Percentiles rank a stretch among this genome's conserved stretches.
Conservation (phyloP, 2,888 invertebrate species). For the Mesochorus sp. region DNA sequence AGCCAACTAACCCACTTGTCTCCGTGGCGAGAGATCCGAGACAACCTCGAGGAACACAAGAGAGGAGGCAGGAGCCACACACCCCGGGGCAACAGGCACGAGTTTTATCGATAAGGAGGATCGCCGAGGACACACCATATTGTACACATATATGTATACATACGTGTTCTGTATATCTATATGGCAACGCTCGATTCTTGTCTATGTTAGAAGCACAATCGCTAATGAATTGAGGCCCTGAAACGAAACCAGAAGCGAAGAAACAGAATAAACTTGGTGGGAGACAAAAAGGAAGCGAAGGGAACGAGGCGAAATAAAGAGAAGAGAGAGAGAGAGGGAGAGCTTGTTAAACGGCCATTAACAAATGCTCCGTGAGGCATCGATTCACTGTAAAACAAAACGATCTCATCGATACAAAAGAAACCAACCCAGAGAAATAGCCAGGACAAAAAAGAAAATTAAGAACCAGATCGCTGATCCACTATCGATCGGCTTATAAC, state of each 20-base stretch:
- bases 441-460: conserved; percentile 15
- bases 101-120: conserved; percentile 63
- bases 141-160: conserved; percentile 9
- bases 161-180: conserved; percentile 5
- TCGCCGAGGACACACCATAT: conserved; percentile 46
- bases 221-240: conserved; percentile 59
- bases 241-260: conserved; percentile 52
- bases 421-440: conserved; percentile 1
- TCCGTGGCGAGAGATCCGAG: conserved; percentile 60
- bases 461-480: conserved; percentile 2
- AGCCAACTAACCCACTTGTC: conserved; percentile 63
- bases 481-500: neutral
- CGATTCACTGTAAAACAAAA: conserved; percentile 61
- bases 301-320: conserved; percentile 11
- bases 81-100: conserved; percentile 39
- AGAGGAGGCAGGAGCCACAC: conserved; percentile 42
- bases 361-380: conserved; percentile 62
- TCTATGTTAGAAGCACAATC: conserved; percentile 59
- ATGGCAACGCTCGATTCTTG: conserved; percentile 49
- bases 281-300: conserved; percentile 12
- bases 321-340: conserved; percentile 33
- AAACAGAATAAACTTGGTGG: conserved; percentile 14
- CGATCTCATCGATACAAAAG: conserved; percentile 65
- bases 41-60: conserved; percentile 55
- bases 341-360: conserved; percentile 68